Evolutionary conservation across 2,888 invertebrate species (phyloP).

Genomic region (Dioctria linearis): DNA sequence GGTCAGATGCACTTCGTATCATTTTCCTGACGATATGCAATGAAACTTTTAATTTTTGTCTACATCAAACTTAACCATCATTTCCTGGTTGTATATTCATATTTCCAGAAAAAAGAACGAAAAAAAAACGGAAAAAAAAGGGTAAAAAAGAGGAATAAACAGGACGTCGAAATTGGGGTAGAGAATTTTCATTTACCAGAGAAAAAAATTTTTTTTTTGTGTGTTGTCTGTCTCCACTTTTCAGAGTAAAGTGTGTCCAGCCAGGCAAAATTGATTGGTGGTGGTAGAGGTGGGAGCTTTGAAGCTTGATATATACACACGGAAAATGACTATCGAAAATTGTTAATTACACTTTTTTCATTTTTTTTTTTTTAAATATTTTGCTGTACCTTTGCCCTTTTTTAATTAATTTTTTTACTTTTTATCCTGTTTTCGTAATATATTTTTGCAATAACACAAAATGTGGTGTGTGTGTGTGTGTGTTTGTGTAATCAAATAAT

Average conservation of each 20-base stretch:
- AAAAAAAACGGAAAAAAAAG: background rate
- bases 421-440: background rate
- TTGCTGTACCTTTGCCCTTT: background rate
- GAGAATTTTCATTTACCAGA: constrained; percentile 27
- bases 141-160: background rate
- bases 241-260: background rate
- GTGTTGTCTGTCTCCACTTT: background rate
- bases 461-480: background rate
- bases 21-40: background rate
- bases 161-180: background rate
- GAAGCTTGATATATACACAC: background rate
- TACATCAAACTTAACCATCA: constrained; percentile 13
- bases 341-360: constrained; percentile 2
- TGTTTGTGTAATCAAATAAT: too few relatives aligned
- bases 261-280: background rate
- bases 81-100: background rate
- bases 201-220: constrained; percentile 4
- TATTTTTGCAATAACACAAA: background rate
- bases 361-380: background rate
- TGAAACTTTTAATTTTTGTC: constrained; percentile 29
- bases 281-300: background rate
- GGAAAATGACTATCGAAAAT: constrained; percentile 6
- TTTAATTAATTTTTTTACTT: background rate
- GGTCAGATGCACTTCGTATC: background rate
- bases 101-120: background rate